Evolutionary conservation across 2,797 vertebrate species (phyloP).

Genomic region (Prionace glauca): DNA sequence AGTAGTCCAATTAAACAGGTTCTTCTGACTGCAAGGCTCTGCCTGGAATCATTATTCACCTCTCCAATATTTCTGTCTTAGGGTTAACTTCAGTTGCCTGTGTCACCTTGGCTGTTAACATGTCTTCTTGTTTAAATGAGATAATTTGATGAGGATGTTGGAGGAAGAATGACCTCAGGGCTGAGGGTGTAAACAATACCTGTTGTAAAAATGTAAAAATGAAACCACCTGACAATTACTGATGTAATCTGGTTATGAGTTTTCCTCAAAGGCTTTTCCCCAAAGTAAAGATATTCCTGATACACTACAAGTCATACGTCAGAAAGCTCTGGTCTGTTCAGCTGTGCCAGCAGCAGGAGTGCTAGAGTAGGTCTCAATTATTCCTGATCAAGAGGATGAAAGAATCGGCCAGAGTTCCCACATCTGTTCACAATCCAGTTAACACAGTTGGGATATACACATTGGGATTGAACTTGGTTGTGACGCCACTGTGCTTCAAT

Average conservation of each 20-base stretch:
- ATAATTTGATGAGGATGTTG: background rate
- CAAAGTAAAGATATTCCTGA: background rate
- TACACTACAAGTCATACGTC: background rate
- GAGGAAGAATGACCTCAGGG: too few species aligned
- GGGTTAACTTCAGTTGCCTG: background rate
- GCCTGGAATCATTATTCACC: conserved; percentile 1
- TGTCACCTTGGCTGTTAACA: background rate
- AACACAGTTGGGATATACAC: background rate
- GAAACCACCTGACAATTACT: background rate
- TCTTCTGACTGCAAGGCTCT: background rate
- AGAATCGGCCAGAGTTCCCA: background rate
- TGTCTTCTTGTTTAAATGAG: background rate
- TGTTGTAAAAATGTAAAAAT: background rate
- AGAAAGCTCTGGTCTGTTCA: background rate
- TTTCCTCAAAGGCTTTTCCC: background rate
- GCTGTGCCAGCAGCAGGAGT: background rate
- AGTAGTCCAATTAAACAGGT: background rate
- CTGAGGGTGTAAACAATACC: background rate
- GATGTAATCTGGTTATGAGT: background rate
- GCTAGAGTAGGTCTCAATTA: background rate
- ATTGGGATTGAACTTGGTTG: background rate
- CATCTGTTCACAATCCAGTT: background rate
- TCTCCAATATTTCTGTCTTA: background rate
- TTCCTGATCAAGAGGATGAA: background rate
- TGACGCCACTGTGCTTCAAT: background rate